phyloP scores from a whole-genome alignment of 2,888 invertebrate species.

The Heliothis peltigera region DNA sequence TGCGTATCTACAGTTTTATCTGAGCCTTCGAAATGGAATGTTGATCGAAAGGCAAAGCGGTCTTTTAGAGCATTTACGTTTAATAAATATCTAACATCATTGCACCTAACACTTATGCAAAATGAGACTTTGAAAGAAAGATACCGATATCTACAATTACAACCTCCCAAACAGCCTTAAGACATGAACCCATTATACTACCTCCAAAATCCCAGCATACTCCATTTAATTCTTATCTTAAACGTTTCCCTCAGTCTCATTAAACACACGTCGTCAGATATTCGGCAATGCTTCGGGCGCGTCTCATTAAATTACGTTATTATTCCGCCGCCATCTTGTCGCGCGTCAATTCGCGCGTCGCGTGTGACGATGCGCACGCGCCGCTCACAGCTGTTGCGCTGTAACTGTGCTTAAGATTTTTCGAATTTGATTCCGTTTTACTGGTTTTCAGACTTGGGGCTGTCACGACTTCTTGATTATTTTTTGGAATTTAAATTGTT shows the following conservation, averaged over 20 bases:
- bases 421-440: constrained; percentile 38
- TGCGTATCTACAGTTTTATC: too few relatives aligned
- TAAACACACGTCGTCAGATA: constrained; percentile 54
- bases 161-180: constrained; percentile 2
- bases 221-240: constrained; percentile 24
- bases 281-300: constrained; percentile 44
- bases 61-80: too few relatives aligned
- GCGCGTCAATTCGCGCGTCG: constrained; percentile 72
- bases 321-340: constrained; percentile 71
- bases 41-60: too few relatives aligned
- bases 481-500: neutral
- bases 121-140: too few relatives aligned
- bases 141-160: neutral
- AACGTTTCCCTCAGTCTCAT: constrained; percentile 50
- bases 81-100: too few relatives aligned
- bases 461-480: constrained; percentile 11
- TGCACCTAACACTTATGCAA: too few relatives aligned
- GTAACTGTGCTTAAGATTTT: constrained; percentile 43
- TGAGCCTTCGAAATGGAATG: too few relatives aligned
- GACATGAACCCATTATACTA: neutral
- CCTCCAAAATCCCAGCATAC: constrained; percentile 30
- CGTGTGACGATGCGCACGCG: constrained; percentile 64
- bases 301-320: constrained; percentile 76
- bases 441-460: constrained; percentile 10
- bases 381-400: constrained; percentile 55